Base-by-base conservation (phyloP, 1,140 invertebrate genomes). In the Aphaenogaster ashmeadi region DNA sequence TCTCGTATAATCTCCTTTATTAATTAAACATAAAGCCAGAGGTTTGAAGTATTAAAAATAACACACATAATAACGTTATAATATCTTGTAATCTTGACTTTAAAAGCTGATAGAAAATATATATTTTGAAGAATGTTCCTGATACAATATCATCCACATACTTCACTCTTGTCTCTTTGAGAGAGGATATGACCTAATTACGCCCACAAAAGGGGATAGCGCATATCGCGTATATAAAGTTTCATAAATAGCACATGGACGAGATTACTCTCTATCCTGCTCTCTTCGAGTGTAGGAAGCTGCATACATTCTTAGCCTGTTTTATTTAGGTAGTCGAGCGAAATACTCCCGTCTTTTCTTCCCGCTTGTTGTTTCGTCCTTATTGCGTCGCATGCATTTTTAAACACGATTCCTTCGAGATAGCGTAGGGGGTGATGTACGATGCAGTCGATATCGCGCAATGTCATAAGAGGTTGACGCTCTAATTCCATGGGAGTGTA, bases 391-490 rank as follows among this genome's bases (percentile, higher is more conserved):
- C 62, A 67, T 86, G 58, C 75, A 79, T 86, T 64, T 66, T 86
- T 86, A 78, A 69, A 56, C 64, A 44, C 54, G 85, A 87, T 81
- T 86, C 62, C 66, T 75, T 75, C 80, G 56, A 85, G 78, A 84
- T 84, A 64, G 60, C 66, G 56, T 44, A 60, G 21, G 66, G 38
- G 47, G 56, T 84, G 80, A 84, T 64, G 69, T 86, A 54, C 78
- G 56, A 75, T 71, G 56, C 36, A 75, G 62, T 86, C 81, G 81
- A 88, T 88, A 86, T 64, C 71, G 81, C n/a, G 64, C 58, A 88
- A 86, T 88, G 83, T 88, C 83, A 71, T 71, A 71, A 66, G 66
- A 33, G 79, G 86, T 74, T 87, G 86, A 85, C 71, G 80, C 87
- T 85, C 83, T 88, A 88, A 88, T 88, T 88, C 47, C 47, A 41